Percentiles rank a stretch among this genome's conserved stretches.
phyloP scores from a whole-genome alignment of 2,888 invertebrate species.

The Lycocerus yunnanus region DNA sequence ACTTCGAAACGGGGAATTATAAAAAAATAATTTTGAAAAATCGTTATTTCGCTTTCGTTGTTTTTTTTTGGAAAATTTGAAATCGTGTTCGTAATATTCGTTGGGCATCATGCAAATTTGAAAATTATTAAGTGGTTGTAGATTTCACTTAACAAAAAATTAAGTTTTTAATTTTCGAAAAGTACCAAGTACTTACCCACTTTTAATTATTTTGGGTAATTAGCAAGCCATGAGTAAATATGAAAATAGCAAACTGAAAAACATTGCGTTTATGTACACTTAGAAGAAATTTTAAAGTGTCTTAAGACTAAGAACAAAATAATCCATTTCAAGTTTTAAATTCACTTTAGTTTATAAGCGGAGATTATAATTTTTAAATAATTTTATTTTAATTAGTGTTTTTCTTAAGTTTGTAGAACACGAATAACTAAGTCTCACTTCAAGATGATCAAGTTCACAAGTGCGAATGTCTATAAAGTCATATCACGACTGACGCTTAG shows the following conservation, averaged over 20 bases:
- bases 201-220: background rate
- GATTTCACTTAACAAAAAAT: too few relatives aligned
- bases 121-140: too few relatives aligned
- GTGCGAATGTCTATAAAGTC: constrained; percentile 28
- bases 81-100: background rate
- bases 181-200: background rate
- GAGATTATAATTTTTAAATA: constrained; percentile 18
- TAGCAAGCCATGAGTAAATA: background rate
- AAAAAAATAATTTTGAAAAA: background rate
- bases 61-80: background rate
- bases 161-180: too few relatives aligned
- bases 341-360: constrained; percentile 34
- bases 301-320: constrained; percentile 32
- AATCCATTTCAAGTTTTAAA: constrained; percentile 34
- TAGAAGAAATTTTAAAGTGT: constrained; percentile 17
- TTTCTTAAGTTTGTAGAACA: constrained; percentile 4
- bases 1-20: background rate
- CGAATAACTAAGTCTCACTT: constrained; percentile 25
- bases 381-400: background rate
- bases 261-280: background rate
- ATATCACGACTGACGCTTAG: constrained; percentile 28
- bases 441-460: constrained; percentile 27
- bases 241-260: background rate
- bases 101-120: too few relatives aligned
- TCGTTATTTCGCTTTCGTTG: background rate